Evolutionary conservation across 2,888 invertebrate species (phyloP).

Genomic region (Ariolimax columbianus): DNA sequence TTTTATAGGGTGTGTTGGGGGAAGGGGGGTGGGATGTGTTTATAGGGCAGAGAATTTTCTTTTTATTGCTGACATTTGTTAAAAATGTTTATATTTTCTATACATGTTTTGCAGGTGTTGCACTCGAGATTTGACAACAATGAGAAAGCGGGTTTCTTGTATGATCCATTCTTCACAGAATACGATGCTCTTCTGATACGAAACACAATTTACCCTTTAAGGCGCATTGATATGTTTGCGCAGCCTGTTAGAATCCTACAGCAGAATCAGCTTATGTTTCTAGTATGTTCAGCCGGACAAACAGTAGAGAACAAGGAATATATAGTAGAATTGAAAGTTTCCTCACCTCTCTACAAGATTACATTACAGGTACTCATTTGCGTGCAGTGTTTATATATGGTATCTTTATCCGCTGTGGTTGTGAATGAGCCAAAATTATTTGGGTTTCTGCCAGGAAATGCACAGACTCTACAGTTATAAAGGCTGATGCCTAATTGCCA

Average conservation of each 20-base stretch:
- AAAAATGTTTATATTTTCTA: neutral
- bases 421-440: too few species aligned
- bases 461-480: too few species aligned
- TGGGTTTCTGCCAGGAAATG: too few species aligned
- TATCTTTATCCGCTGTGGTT: too few species aligned
- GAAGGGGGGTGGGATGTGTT: too few species aligned
- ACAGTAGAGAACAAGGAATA: constrained; percentile 58
- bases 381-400: too few species aligned
- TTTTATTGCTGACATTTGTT: too few species aligned
- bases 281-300: constrained; percentile 61
- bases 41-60: too few species aligned
- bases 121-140: constrained; percentile 91
- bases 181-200: constrained; percentile 74
- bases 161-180: constrained; percentile 90
- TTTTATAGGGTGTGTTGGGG: too few species aligned
- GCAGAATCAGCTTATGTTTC: constrained; percentile 62
- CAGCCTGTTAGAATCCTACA: constrained; percentile 53
- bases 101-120: constrained; percentile 64
- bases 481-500: too few species aligned
- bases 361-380: constrained; percentile 32
- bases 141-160: constrained; percentile 91
- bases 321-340: constrained; percentile 58
- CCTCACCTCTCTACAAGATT: constrained; percentile 1
- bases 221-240: constrained; percentile 58
- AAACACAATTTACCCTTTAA: constrained; percentile 66